Percentiles rank a stretch among this genome's conserved stretches.
Conservation (phyloP, 2,113 vertebrate species). For the Benitochromis conjunctus region DNA sequence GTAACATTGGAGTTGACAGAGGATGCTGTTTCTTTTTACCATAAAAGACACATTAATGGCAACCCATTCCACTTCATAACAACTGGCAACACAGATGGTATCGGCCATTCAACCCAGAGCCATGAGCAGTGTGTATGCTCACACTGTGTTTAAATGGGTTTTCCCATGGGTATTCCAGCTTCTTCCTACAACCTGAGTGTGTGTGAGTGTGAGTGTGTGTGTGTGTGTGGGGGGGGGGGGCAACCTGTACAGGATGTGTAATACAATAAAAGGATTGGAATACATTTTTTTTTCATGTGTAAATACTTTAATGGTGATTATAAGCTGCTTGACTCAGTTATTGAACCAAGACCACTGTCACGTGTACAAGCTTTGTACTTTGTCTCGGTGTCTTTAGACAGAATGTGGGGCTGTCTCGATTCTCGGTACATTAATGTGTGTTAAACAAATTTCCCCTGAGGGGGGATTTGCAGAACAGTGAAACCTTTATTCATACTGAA, state of each 20-base stretch:
- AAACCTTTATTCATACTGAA: neutral
- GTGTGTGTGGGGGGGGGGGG: neutral
- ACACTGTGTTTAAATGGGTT: neutral
- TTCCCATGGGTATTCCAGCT: neutral
- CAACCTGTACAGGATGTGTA: neutral
- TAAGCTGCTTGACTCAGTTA: neutral
- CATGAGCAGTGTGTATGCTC: neutral
- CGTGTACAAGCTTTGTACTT: neutral
- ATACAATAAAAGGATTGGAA: neutral
- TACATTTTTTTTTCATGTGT: rapidly evolving
- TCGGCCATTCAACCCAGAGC: neutral
- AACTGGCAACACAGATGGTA: neutral
- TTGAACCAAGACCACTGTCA: neutral
- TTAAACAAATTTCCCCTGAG: neutral
- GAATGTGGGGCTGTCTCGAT: neutral
- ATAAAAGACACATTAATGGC: neutral
- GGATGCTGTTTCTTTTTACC: neutral
- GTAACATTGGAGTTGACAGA: neutral
- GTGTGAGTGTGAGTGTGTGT: neutral
- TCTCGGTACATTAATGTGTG: neutral
- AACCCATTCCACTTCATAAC: neutral
- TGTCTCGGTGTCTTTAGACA: neutral
- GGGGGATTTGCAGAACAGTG: neutral
- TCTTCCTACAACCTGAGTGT: neutral
- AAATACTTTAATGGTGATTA: neutral